Evolutionary conservation across 1,140 invertebrate species (phyloP).

Genomic region (Papilio machaon): DNA sequence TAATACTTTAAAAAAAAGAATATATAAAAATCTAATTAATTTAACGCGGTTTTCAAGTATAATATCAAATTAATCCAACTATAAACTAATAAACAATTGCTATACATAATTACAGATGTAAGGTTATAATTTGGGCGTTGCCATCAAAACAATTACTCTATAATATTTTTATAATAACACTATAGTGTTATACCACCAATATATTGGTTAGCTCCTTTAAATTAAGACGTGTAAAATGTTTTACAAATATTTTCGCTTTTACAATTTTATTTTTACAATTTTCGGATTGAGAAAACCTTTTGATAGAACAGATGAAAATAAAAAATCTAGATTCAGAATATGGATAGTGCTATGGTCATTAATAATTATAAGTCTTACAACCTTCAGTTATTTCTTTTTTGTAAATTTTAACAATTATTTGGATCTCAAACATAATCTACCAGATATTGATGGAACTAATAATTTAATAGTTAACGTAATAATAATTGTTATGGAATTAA

Average conservation of each 20-base stretch:
- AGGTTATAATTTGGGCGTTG: slow-evolving; percentile 3
- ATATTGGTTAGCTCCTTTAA: neutral
- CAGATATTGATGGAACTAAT: slow-evolving; percentile 53
- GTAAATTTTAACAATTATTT: slow-evolving; percentile 45
- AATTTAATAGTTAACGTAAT: slow-evolving; percentile 54
- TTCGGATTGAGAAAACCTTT: slow-evolving; percentile 60
- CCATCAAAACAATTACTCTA: neutral
- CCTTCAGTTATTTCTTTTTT: slow-evolving; percentile 38
- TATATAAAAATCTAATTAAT: neutral
- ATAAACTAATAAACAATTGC: neutral
- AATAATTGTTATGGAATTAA: slow-evolving; percentile 52
- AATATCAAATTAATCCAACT: neutral
- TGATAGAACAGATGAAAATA: slow-evolving; percentile 22
- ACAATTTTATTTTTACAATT: slow-evolving; percentile 52
- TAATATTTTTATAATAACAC: neutral
- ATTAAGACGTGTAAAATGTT: slow-evolving; percentile 52
- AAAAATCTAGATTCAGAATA: slow-evolving; percentile 8
- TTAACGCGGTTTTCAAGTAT: neutral
- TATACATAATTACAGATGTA: neutral
- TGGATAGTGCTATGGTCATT: slow-evolving; percentile 47
- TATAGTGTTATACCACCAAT: neutral
- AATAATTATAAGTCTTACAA: slow-evolving; percentile 33
- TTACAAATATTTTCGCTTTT: slow-evolving; percentile 56
- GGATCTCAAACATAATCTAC: slow-evolving; percentile 50
- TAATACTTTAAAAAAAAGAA: neutral